Conservation (phyloP, 2,888 invertebrate species). For the Eulithis testata region DNA sequence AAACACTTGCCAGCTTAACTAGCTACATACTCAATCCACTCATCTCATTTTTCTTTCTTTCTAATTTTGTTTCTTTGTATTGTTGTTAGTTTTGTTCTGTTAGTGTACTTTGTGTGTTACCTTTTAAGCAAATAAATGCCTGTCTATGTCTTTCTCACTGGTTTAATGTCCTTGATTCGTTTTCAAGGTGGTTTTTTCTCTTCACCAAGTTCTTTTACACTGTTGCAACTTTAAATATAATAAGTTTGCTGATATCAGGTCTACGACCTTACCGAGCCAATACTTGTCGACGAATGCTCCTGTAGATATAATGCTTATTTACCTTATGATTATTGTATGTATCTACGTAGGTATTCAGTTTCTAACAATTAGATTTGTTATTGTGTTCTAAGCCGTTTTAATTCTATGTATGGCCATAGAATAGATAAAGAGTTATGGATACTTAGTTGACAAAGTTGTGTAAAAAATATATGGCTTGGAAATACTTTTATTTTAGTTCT, state of each 20-base stretch:
- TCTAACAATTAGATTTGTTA: conserved; percentile 29
- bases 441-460: background rate
- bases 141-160: background rate
- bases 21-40: too few relatives aligned
- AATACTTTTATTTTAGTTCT: too few relatives aligned
- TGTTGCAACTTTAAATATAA: background rate
- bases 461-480: too few relatives aligned
- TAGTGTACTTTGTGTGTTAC: too few relatives aligned
- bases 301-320: conserved; percentile 12
- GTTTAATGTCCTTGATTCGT: background rate
- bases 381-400: conserved; percentile 22
- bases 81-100: too few relatives aligned
- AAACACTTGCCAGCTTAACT: too few relatives aligned
- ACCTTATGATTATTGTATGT: conserved; percentile 15
- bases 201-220: background rate
- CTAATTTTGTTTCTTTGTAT: too few relatives aligned
- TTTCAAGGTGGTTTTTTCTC: background rate
- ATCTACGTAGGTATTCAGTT: conserved; percentile 6
- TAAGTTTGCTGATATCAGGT: background rate
- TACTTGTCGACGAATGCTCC: conserved; percentile 13
- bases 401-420: too few relatives aligned
- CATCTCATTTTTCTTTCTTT: too few relatives aligned
- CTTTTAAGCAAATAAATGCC: too few relatives aligned
- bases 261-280: conserved; percentile 7
- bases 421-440: conserved; percentile 1